Conservation (phyloP, 2,113 vertebrate genomes). For the Phylloscopus trochilus region DNA sequence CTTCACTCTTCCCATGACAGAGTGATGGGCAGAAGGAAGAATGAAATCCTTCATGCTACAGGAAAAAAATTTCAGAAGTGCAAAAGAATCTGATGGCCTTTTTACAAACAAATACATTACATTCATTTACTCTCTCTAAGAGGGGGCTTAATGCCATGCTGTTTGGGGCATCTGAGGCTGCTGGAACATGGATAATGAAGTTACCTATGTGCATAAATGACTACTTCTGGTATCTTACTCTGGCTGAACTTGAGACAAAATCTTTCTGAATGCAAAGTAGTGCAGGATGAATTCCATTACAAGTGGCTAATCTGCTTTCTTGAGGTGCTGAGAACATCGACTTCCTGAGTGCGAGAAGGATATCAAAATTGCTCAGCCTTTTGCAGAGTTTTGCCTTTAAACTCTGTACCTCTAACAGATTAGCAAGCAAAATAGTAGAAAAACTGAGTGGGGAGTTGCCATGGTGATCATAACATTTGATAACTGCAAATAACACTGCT, state of each 20-base stretch:
- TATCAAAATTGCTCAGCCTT: background rate
- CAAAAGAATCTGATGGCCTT: background rate
- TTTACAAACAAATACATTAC: background rate
- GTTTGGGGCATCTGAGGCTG: background rate
- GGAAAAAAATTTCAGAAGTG: background rate
- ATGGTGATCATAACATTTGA: constrained; percentile 67
- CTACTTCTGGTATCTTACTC: background rate
- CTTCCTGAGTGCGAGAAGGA: background rate
- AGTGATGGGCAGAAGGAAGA: background rate
- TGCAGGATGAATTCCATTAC: background rate
- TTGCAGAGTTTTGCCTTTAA: background rate
- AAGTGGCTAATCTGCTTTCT: background rate
- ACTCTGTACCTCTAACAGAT: constrained; percentile 4
- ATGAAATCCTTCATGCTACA: background rate
- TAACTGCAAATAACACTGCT: constrained; percentile 29
- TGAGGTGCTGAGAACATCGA: background rate
- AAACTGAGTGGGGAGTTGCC: constrained; percentile 65
- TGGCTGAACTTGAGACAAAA: background rate
- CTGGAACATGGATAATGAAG: background rate
- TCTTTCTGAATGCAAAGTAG: background rate
- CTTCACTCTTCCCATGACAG: background rate
- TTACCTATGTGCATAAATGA: background rate
- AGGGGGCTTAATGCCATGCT: background rate
- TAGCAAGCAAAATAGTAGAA: constrained; percentile 58
- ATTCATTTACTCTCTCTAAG: background rate